phyloP scores from a whole-genome alignment of 2,797 vertebrate species.

The Characodon lateralis region DNA sequence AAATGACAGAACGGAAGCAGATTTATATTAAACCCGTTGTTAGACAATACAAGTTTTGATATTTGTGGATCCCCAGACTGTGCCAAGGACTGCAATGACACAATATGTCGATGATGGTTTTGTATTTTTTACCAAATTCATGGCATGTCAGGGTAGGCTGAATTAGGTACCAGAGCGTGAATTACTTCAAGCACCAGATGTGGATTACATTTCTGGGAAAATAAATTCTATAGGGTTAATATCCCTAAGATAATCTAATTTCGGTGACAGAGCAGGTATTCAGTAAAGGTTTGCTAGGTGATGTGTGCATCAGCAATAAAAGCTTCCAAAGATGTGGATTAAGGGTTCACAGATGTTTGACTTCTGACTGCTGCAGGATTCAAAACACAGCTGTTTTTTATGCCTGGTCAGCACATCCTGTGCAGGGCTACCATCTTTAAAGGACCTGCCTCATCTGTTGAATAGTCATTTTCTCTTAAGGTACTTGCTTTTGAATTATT shows the following conservation, averaged over 20 bases:
- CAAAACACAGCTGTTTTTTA: conserved; percentile 65
- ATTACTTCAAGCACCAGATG: neutral
- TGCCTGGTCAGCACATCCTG: conserved; percentile 71
- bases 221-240: conserved; percentile 5
- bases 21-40: neutral
- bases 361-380: conserved; percentile 48
- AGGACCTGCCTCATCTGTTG: conserved; percentile 39
- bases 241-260: conserved; percentile 12
- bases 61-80: neutral
- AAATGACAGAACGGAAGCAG: conserved; percentile 3
- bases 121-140: conserved; percentile 1
- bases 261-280: conserved; percentile 28
- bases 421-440: conserved; percentile 36
- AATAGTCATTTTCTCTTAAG: conserved; percentile 34
- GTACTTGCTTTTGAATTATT: conserved; percentile 75
- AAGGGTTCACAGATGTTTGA: conserved; percentile 58
- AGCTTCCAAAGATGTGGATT: conserved; percentile 52
- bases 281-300: conserved; percentile 10
- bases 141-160: neutral
- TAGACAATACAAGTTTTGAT: neutral
- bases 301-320: conserved; percentile 59
- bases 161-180: neutral
- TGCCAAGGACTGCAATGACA: neutral
- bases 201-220: neutral
- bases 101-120: neutral